Evolutionary conservation across 1,140 invertebrate species (phyloP).

Genomic region (Microplitis demolitor): DNA sequence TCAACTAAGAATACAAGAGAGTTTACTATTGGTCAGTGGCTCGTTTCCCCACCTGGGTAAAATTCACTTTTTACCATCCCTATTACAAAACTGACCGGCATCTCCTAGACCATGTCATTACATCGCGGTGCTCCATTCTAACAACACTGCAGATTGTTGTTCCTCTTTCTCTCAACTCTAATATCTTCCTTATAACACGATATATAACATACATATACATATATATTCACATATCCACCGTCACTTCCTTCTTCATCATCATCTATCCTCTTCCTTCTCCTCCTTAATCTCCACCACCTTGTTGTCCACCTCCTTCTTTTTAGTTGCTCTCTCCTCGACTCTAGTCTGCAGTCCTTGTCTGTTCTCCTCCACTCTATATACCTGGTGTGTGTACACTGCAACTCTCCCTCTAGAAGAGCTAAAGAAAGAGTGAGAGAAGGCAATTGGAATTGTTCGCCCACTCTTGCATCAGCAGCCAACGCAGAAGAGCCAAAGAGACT

Average conservation of each 20-base stretch:
- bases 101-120: slow-evolving; percentile 64
- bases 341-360: no score
- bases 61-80: slow-evolving; percentile 61
- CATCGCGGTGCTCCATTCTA: slow-evolving; percentile 55
- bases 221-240: slow-evolving; percentile 20
- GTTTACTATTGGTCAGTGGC: slow-evolving; percentile 49
- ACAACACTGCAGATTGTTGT: slow-evolving; percentile 35
- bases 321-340: slow-evolving; percentile 24
- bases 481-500: not conserved
- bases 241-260: slow-evolving; percentile 30
- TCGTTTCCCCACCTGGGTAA: slow-evolving; percentile 59
- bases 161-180: slow-evolving; percentile 24
- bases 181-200: not conserved
- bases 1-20: no score
- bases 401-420: no score
- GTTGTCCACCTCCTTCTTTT: slow-evolving; percentile 26
- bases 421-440: not conserved
- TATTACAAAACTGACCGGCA: slow-evolving; percentile 63
- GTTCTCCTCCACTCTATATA: not conserved
- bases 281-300: slow-evolving; percentile 34
- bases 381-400: not conserved
- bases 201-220: not conserved
- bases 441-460: slow-evolving; percentile 21
- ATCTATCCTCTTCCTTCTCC: slow-evolving; percentile 32
- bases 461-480: slow-evolving; percentile 23